Evolutionary conservation across 2,888 invertebrate genomes (phyloP).

Genomic region (Mystacides longicornis): DNA sequence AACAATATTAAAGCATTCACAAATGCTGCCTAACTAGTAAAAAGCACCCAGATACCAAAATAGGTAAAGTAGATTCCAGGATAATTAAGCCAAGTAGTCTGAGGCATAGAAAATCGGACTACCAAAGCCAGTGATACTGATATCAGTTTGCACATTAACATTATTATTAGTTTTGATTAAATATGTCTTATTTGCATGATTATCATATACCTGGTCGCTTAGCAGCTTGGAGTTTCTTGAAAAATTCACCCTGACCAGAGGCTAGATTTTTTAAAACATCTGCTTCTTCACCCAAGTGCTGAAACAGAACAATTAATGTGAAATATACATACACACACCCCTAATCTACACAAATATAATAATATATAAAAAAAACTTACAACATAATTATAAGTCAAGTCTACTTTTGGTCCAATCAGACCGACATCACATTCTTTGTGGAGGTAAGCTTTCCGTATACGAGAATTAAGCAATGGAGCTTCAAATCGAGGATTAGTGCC

Average conservation of each 20-base stretch:
- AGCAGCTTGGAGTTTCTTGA: constrained; percentile 63
- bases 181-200: too few species aligned
- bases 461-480: constrained; percentile 91
- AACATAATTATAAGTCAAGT: constrained; percentile 84
- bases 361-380: constrained; percentile 7
- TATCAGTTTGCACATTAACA: too few species aligned
- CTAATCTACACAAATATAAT: neutral
- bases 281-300: constrained; percentile 80
- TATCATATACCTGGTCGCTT: constrained; percentile 60
- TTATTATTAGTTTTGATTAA: too few species aligned
- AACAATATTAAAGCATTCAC: too few species aligned
- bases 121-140: too few species aligned
- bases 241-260: constrained; percentile 61
- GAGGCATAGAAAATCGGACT: too few species aligned
- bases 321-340: neutral
- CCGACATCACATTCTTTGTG: constrained; percentile 87
- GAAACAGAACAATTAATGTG: constrained; percentile 27
- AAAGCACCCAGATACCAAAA: too few species aligned
- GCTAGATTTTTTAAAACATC: constrained; percentile 67
- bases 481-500: constrained; percentile 97
- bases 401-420: constrained; percentile 82
- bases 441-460: constrained; percentile 92
- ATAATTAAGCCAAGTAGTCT: too few species aligned
- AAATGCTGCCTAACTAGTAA: too few species aligned
- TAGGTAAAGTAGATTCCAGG: too few species aligned